Evolutionary conservation across 2,797 vertebrate species (phyloP), one percentile per base, ranked within the genome.

Genomic region (Rhyacichthys aspro): DNA sequence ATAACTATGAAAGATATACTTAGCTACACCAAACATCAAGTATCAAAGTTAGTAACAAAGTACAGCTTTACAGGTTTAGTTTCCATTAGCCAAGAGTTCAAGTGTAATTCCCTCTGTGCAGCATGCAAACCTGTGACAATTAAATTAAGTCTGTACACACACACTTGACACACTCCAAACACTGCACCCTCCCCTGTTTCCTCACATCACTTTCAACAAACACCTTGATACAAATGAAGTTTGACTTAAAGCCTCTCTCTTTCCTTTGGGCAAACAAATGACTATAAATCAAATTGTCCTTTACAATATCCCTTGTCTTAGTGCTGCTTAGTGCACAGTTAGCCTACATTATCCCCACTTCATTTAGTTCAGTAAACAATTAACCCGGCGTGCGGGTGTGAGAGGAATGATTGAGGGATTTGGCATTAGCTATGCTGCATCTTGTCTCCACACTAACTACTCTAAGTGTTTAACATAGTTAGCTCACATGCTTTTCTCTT

Each of bases 351-450:
- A 89, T 82, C 78, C 66, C 78, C 86, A 85, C 80, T 87, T 88
- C 75, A 86, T 86, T 88, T 85, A 78, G 75, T 80, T 84, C 45
- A 19, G 82, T 86, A 86, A 89, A 86, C 85, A 88, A 90, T 90
- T 90, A 90, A 86, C 82, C 85, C 77, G 11, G 55, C 32, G n/a
- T 5, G 58, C 3, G 63, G 7, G 61, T 73, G 79, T 72, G 83
- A 43, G 80, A 55, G 7, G 73, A 62, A 65, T 83, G 88, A 86
- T 70, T 66, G 88, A 88, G 71, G 81, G 78, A 83, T 79, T 73
- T 75, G 64, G 84, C 79, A 80, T 89, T 79, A 85, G 81, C 78
- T 62, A 74, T 76, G 81, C 81, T 43, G 74, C n/a, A 68, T 69
- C 11, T 71, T 45, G 47, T 78, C 81, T 77, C 64, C 39, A 45